phyloP scores from a whole-genome alignment of 2,888 invertebrate species.

The Brachycybe producta region DNA sequence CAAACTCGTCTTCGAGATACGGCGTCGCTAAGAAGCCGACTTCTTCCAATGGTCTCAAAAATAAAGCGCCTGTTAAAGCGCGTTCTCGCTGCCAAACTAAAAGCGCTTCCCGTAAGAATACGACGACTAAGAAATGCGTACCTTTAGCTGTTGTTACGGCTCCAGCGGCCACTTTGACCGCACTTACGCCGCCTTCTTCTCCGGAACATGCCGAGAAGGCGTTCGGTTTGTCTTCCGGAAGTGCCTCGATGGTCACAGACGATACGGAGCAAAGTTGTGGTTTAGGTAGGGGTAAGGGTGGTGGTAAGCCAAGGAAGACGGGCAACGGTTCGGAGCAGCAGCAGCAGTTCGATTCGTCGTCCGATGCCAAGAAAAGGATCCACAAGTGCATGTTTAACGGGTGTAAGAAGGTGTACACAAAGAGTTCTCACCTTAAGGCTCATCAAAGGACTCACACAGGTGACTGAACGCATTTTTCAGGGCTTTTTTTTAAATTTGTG shows the following conservation, averaged over 20 bases:
- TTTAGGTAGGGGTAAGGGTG: neutral
- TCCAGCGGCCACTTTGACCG: neutral
- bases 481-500: too few species aligned
- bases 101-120: neutral
- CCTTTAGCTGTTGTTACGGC: neutral
- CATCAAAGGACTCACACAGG: conserved; percentile 10
- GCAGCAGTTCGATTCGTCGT: neutral
- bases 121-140: neutral
- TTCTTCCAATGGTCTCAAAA: neutral
- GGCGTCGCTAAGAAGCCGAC: neutral
- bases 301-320: neutral
- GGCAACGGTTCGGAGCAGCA: too few species aligned
- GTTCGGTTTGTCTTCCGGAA: neutral
- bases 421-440: conserved; percentile 5
- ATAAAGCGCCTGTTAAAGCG: neutral
- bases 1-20: neutral
- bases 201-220: neutral
- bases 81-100: neutral
- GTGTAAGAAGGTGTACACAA: conserved; percentile 9
- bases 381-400: conserved; percentile 1
- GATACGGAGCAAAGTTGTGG: neutral
- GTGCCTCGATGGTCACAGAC: neutral
- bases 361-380: neutral
- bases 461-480: too few species aligned
- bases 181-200: neutral